Conservation (phyloP, 2,888 invertebrate species). For the Eilema griseolum region DNA sequence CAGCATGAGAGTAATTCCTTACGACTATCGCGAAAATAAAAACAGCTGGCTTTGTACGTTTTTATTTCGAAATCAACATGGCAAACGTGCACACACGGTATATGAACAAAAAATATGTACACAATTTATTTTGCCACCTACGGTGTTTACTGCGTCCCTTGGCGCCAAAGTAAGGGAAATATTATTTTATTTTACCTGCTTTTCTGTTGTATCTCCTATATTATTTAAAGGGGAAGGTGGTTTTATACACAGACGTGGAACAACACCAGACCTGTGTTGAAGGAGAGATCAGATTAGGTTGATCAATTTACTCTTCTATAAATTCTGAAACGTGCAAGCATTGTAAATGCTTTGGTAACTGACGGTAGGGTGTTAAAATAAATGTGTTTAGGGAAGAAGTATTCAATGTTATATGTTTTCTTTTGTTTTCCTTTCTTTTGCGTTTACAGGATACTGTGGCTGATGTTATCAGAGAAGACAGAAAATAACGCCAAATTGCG, state of each 20-base stretch:
- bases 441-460: background rate
- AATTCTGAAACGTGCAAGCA: constrained; percentile 17
- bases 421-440: constrained; percentile 1
- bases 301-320: constrained; percentile 23
- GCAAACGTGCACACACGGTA: constrained; percentile 22
- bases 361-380: background rate
- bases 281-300: constrained; percentile 28
- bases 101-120: constrained; percentile 34
- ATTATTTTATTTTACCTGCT: constrained; percentile 51
- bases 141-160: constrained; percentile 50
- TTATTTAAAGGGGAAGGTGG: constrained; percentile 42
- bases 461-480: background rate
- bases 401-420: background rate
- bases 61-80: constrained; percentile 49
- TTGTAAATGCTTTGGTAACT: constrained; percentile 11
- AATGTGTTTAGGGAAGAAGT: background rate
- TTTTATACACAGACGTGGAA: constrained; percentile 25
- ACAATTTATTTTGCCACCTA: constrained; percentile 53
- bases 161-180: constrained; percentile 41
- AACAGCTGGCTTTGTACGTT: constrained; percentile 42
- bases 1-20: constrained; percentile 44
- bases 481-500: background rate
- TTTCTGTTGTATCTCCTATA: constrained; percentile 44
- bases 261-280: constrained; percentile 26
- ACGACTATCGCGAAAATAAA: constrained; percentile 41